These are phyloP conservation scores for Drosophila mettleri DNA, from an alignment of 2,888 invertebrate species.

Conservation along the genomic window DNA sequence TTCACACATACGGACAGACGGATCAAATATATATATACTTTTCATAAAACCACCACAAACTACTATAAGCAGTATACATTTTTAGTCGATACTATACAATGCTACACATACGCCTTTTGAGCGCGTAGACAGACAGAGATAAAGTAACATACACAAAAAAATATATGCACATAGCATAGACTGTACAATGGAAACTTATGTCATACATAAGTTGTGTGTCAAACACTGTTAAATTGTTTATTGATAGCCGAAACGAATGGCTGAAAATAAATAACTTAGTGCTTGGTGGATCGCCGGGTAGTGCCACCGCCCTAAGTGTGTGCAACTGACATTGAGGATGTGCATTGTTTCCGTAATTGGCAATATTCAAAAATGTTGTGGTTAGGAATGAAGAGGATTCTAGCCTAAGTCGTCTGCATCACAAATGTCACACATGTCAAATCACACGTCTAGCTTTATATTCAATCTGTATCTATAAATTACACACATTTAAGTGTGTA, in stretches of 20 bases:
- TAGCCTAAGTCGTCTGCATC: slow-evolving; percentile 21
- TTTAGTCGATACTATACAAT: too few relatives aligned
- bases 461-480: background rate
- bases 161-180: too few relatives aligned
- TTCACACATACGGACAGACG: too few relatives aligned
- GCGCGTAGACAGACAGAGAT: too few relatives aligned
- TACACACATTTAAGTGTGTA: slow-evolving; percentile 2
- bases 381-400: slow-evolving; percentile 7
- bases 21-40: too few relatives aligned
- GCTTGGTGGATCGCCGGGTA: slow-evolving; percentile 14
- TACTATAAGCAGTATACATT: too few relatives aligned
- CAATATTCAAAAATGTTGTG: slow-evolving; percentile 55
- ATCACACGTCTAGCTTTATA: background rate
- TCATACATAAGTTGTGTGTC: slow-evolving; percentile 39
- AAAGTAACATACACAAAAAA: too few relatives aligned
- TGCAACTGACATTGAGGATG: slow-evolving; percentile 13
- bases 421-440: slow-evolving; percentile 27
- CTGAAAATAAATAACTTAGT: slow-evolving; percentile 34
- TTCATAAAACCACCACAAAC: too few relatives aligned
- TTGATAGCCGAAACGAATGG: slow-evolving; percentile 36
- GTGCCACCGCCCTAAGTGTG: slow-evolving; percentile 3
- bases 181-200: slow-evolving; percentile 17
- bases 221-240: slow-evolving; percentile 45
- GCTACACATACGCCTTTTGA: too few relatives aligned
- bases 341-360: slow-evolving; percentile 55